Evolutionary conservation across 2,888 invertebrate species (phyloP), one percentile per base, ranked within the genome.

Genomic region (Mythimna albipuncta): DNA sequence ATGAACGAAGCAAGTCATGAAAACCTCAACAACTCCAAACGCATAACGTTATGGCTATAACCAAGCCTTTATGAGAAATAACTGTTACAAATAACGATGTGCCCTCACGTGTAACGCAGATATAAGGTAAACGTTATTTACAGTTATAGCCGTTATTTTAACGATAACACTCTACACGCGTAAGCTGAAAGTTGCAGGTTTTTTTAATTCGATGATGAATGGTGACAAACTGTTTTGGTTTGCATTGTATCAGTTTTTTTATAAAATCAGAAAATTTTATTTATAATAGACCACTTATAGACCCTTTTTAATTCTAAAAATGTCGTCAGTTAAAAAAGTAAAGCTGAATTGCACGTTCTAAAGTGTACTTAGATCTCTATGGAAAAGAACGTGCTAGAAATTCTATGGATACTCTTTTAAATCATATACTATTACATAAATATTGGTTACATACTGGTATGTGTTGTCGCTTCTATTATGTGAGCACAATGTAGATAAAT

Each of bases 41-140:
- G 47, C 57, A 71, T 44, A 67, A 61, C 64, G 55, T 64, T 77
- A 77, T 69, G 70, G 41, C 50, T 72, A 55, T 69, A n/a, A 55
- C 64, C 55, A 57, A n/a, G 62, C 32, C 32, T 71, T 70, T 75
- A 82, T 69, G 84, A 76, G 72, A 69, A 75, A 83, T 84, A 82
- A 80, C 80, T 67, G 83, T 75, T 76, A 83, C 76, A 87, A 81
- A 85, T 74, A 87, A 81, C 74, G 72, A 72, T 81, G 85, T 79
- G 66, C 79, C 59, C n/a, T 81, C 85, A 72, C 77, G 85, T 74
- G 87, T 87, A 78, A 85, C 76, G 21, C 77, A 81, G 85, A 85
- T 85, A 85, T 79, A 81, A 85, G 72, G 68, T 77, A 75, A 78
- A 44, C 61, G 79, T 85, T 85, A 85, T 87, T 87, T 85, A 85